These are phyloP conservation scores for Axea sp. DNA, from an alignment of 2,888 invertebrate species.

Conservation along the genomic window DNA sequence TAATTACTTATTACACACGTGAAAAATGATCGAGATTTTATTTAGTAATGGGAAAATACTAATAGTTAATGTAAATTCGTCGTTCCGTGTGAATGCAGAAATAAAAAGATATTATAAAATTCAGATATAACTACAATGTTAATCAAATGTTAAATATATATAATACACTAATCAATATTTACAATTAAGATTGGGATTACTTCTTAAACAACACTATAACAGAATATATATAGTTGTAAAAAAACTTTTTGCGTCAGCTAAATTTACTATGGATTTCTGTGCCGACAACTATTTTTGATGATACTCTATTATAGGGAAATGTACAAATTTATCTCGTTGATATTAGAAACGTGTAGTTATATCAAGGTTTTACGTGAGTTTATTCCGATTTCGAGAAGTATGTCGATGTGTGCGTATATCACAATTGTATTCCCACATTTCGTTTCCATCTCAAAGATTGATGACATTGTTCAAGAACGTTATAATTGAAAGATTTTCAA, in stretches of 20 bases:
- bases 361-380: slow-evolving; percentile 25
- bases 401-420: neutral
- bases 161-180: slow-evolving; percentile 8
- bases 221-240: slow-evolving; percentile 5
- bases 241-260: slow-evolving; percentile 9
- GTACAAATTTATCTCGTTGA: slow-evolving; percentile 46
- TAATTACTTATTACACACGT: too few relatives aligned
- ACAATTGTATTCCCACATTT: neutral
- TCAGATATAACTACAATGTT: slow-evolving; percentile 51
- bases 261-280: slow-evolving; percentile 12
- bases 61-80: too few relatives aligned
- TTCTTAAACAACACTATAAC: slow-evolving; percentile 1
- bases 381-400: slow-evolving; percentile 1
- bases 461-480: too few relatives aligned
- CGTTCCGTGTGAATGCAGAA: too few relatives aligned
- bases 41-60: too few relatives aligned
- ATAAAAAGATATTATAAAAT: too few relatives aligned
- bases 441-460: too few relatives aligned
- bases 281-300: slow-evolving; percentile 39
- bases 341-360: slow-evolving; percentile 34
- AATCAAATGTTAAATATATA: slow-evolving; percentile 45
- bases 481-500: neutral
- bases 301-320: slow-evolving; percentile 20
- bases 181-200: slow-evolving; percentile 8
- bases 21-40: too few relatives aligned